Evolutionary conservation across 2,113 vertebrate species (phyloP).

Genomic region (Hepsetus odoe): DNA sequence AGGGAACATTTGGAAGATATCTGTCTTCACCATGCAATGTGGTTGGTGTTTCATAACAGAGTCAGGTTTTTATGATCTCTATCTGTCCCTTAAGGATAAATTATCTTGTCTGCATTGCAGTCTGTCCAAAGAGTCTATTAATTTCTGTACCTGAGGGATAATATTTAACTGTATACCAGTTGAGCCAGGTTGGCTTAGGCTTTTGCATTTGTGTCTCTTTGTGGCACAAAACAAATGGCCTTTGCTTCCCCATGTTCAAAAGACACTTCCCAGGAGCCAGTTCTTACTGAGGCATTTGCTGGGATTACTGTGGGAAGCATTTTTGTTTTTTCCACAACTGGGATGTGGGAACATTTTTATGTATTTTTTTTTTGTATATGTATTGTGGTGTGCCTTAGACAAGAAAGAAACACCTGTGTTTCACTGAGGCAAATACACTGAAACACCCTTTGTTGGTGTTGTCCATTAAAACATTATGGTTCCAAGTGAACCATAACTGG

Average conservation of each 20-base stretch:
- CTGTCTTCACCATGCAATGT: conserved; percentile 1
- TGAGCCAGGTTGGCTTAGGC: conserved; percentile 13
- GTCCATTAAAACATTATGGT: conserved; percentile 26
- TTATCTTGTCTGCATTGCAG: conserved; percentile 11
- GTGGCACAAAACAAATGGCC: not conserved
- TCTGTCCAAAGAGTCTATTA: conserved; percentile 23
- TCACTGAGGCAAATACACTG: not conserved
- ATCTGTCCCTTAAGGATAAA: not conserved
- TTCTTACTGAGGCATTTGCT: conserved; percentile 41
- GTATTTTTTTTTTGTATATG: not conserved
- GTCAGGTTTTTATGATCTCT: conserved; percentile 23
- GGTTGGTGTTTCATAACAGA: conserved; percentile 16
- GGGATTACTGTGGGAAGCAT: not conserved
- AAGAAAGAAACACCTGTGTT: not conserved
- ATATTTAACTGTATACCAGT: conserved; percentile 16
- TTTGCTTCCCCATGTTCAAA: not conserved
- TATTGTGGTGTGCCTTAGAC: conserved; percentile 7
- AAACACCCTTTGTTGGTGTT: conserved; percentile 6
- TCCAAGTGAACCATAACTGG: too few species aligned
- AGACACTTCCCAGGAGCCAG: conserved; percentile 6
- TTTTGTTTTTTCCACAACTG: too few species aligned
- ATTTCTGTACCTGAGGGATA: conserved; percentile 33
- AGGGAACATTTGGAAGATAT: conserved; percentile 1
- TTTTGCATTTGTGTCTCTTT: conserved; percentile 5
- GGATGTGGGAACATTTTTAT: too few species aligned